A percentile compares a stretch with the other conserved stretches of the same genome.
phyloP scores from a whole-genome alignment of 2,113 vertebrate species.

The Pica pica region DNA sequence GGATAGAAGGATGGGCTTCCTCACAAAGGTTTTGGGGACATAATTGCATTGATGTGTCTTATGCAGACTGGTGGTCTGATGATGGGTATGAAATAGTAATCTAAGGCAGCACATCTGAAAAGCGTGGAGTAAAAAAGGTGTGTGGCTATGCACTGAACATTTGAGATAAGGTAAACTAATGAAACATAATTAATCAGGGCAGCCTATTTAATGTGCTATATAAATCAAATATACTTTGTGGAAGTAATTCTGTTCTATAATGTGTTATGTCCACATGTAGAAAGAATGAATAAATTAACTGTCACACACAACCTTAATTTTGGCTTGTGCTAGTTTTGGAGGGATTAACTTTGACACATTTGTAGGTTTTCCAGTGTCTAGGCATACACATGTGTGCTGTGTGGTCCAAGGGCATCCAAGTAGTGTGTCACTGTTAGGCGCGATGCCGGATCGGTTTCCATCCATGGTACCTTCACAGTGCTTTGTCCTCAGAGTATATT shows the following conservation, averaged over 20 bases:
- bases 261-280: accelerated
- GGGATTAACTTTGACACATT: neutral
- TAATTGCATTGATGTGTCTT: neutral
- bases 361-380: neutral
- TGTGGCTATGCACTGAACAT: neutral
- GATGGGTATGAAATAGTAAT: neutral
- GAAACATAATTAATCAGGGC: neutral
- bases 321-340: neutral
- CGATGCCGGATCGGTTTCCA: neutral
- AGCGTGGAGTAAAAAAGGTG: accelerated
- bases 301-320: neutral
- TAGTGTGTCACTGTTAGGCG: neutral
- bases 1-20: neutral
- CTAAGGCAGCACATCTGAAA: neutral
- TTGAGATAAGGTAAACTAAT: neutral
- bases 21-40: neutral
- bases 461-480: accelerated
- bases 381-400: neutral
- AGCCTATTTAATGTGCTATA: neutral
- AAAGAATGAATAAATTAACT: neutral
- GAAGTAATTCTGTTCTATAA: neutral
- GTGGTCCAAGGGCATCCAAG: accelerated
- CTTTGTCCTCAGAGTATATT: neutral
- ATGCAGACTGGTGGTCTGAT: neutral
- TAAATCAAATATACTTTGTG: neutral